Evolutionary conservation across 2,797 vertebrate genomes (phyloP).

Genomic region (Acestrorhynchus altus): DNA sequence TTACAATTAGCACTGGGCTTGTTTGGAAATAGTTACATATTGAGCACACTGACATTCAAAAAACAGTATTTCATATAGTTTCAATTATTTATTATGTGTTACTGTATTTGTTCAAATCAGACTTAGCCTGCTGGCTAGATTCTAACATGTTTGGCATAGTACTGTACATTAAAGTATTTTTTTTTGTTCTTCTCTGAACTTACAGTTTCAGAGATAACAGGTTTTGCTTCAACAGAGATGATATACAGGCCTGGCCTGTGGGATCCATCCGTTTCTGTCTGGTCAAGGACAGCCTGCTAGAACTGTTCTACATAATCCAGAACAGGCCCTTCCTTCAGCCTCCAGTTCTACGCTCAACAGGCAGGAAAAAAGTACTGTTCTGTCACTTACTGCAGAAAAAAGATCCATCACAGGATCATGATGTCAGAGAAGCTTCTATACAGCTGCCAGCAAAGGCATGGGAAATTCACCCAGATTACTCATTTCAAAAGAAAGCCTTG

Average conservation of each 20-base stretch:
- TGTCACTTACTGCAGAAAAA: slow-evolving; percentile 31
- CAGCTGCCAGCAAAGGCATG: not conserved
- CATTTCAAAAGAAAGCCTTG: not conserved
- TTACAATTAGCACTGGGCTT: too few relatives aligned
- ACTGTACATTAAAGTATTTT: too few relatives aligned
- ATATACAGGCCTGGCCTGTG: not conserved
- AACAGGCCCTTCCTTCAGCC: not conserved
- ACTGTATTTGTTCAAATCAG: too few relatives aligned
- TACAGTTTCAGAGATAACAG: not conserved
- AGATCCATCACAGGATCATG: slow-evolving; percentile 21
- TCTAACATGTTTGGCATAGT: too few relatives aligned
- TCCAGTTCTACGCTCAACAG: slow-evolving; percentile 5
- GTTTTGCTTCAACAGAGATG: not conserved
- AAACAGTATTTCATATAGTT: too few relatives aligned
- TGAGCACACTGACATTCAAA: too few relatives aligned
- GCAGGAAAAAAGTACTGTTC: slow-evolving; percentile 16
- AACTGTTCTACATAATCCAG: slow-evolving; percentile 30
- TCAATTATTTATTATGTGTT: too few relatives aligned
- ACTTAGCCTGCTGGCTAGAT: too few relatives aligned
- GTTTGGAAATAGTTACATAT: too few relatives aligned
- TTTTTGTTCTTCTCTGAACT: not conserved
- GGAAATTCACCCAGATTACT: slow-evolving; percentile 11
- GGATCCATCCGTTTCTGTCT: not conserved
- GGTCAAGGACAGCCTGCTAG: not conserved
- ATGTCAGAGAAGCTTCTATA: slow-evolving; percentile 7